phyloP scores from a whole-genome alignment of 1,140 invertebrate species.

The Microplitis mediator region DNA sequence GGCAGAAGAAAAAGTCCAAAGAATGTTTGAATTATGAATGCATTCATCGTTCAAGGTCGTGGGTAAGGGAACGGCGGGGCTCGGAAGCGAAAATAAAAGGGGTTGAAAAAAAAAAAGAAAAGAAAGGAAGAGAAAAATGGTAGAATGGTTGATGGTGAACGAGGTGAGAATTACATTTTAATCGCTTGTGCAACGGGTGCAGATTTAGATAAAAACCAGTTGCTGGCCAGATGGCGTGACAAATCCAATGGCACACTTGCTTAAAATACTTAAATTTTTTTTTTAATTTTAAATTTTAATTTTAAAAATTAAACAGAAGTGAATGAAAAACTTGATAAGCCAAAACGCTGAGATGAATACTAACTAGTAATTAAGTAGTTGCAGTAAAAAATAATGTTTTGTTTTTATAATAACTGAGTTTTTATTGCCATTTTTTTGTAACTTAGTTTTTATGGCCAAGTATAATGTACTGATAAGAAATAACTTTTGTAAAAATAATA shows the following conservation, averaged over 20 bases:
- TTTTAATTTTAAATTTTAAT: not conserved
- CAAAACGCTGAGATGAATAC: too few species aligned
- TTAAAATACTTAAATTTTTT: not conserved
- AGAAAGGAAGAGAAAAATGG: not conserved
- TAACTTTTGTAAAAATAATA: too few species aligned
- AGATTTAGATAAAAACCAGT: not conserved
- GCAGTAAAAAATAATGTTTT: too few species aligned
- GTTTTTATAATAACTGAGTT: too few species aligned
- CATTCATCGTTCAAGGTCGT: not conserved
- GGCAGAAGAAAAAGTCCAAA: not conserved
- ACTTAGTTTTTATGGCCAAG: too few species aligned
- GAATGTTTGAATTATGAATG: constrained; percentile 18
- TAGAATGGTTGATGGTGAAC: not conserved
- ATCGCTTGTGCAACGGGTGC: constrained; percentile 10
- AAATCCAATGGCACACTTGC: not conserved
- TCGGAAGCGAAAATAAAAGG: not conserved
- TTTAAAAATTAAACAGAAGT: too few species aligned
- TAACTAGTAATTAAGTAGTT: too few species aligned
- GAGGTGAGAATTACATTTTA: constrained; percentile 15
- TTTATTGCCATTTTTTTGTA: too few species aligned
- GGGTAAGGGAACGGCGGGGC: not conserved
- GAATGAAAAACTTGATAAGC: too few species aligned
- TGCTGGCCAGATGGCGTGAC: constrained; percentile 10
- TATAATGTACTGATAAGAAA: too few species aligned
- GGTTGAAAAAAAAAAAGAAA: not conserved